Evolutionary conservation across 2,113 vertebrate species (phyloP).

Genomic region (Strix aluco): DNA sequence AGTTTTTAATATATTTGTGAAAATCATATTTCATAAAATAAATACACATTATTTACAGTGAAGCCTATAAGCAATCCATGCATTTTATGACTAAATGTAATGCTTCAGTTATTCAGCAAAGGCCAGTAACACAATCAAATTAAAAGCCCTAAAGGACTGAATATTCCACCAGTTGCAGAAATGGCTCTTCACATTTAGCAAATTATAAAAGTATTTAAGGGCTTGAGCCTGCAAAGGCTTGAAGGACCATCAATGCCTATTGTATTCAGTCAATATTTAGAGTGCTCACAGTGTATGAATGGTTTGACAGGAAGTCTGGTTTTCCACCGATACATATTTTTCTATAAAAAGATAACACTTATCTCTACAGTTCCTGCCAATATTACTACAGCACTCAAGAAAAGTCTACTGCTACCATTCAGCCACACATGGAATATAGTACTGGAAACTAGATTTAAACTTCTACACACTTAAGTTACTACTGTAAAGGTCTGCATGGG

Average conservation of each 20-base stretch:
- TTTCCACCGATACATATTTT: neutral
- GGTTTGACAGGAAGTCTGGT: neutral
- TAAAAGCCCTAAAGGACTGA: neutral
- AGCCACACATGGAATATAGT: neutral
- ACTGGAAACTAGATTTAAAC: neutral
- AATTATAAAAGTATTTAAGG: neutral
- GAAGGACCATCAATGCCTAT: neutral
- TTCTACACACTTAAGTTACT: neutral
- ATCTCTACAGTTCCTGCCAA: neutral
- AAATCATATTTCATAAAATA: neutral
- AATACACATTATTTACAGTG: neutral
- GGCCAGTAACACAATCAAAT: neutral
- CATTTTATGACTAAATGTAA: neutral
- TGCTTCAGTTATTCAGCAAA: neutral
- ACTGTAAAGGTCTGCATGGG: fast-evolving
- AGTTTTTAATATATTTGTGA: neutral
- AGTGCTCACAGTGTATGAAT: neutral
- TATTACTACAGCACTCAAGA: neutral
- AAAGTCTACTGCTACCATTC: neutral
- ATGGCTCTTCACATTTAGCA: neutral
- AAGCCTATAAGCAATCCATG: neutral
- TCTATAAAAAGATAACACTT: neutral
- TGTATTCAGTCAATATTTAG: neutral
- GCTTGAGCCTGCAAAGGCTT: neutral
- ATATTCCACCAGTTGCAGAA: neutral